These are phyloP conservation scores for Odontamblyopus lacepedii DNA, from an alignment of 2,797 vertebrate genomes.

Conservation along the genomic window DNA sequence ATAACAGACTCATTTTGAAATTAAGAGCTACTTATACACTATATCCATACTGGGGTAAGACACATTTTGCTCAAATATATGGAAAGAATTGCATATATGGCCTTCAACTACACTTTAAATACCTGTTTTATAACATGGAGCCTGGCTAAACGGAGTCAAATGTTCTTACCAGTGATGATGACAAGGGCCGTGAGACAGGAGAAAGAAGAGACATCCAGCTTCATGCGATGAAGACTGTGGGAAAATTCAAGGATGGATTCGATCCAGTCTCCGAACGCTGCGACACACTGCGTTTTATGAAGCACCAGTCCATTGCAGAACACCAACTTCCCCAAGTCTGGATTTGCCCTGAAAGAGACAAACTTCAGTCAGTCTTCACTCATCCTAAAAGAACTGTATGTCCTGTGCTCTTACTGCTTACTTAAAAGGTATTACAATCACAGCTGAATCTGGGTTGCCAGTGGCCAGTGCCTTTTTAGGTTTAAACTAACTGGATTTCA, in stretches of 20 bases:
- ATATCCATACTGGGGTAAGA: too few species aligned
- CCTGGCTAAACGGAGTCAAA: neutral
- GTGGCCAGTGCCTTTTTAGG: too few species aligned
- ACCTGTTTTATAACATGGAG: neutral
- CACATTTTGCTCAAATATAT: too few species aligned
- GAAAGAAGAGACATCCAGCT: conserved; percentile 88
- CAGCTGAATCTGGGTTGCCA: too few species aligned
- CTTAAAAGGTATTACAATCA: too few species aligned
- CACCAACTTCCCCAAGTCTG: conserved; percentile 89
- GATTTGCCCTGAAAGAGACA: conserved; percentile 83
- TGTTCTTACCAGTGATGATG: conserved; percentile 88
- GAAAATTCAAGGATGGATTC: conserved; percentile 95
- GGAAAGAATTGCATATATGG: too few species aligned
- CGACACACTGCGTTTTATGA: conserved; percentile 90
- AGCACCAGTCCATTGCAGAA: conserved; percentile 94
- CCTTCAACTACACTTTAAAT: too few species aligned
- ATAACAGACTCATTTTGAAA: too few species aligned
- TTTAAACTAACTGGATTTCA: too few species aligned
- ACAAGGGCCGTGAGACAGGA: conserved; percentile 91
- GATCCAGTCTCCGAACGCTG: conserved; percentile 94
- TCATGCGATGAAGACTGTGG: conserved; percentile 89
- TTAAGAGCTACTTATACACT: too few species aligned
- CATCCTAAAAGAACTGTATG: too few species aligned
- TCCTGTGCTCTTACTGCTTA: too few species aligned
- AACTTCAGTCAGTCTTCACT: neutral